Evolutionary conservation across 92 coral and sea anemone species (phyloP).

Genomic region (Meandrina meandrites): DNA sequence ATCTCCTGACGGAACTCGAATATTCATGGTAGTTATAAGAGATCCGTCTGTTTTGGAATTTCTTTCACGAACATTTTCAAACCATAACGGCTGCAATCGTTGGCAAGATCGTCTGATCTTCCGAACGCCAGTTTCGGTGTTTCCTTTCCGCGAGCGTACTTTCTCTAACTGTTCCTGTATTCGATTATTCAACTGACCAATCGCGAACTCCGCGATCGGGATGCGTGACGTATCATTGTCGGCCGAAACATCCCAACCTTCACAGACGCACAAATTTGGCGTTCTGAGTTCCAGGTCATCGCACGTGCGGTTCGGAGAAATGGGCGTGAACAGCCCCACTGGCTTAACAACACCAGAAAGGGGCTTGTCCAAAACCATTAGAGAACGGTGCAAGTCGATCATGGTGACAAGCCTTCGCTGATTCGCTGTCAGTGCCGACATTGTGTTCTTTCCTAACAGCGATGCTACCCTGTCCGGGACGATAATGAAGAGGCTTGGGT

Average conservation of each 20-base stretch:
- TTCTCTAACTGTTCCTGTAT: slow-evolving; percentile 42
- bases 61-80: slow-evolving; percentile 67
- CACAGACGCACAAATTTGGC: slow-evolving; percentile 84
- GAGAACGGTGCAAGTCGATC: slow-evolving; percentile 77
- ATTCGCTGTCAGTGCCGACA: slow-evolving; percentile 61
- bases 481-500: slow-evolving; percentile 77
- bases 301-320: slow-evolving; percentile 68
- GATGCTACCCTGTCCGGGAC: slow-evolving; percentile 69
- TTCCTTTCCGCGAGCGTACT: background rate
- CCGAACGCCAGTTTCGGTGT: background rate
- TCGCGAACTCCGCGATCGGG: slow-evolving; percentile 86
- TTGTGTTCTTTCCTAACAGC: slow-evolving; percentile 65
- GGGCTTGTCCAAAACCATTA: slow-evolving; percentile 69
- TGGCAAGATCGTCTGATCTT: slow-evolving; percentile 53
- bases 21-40: slow-evolving; percentile 64
- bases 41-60: slow-evolving; percentile 47
- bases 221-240: slow-evolving; percentile 70
- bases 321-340: slow-evolving; percentile 70
- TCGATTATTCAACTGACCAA: slow-evolving; percentile 77
- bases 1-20: slow-evolving; percentile 69
- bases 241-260: slow-evolving; percentile 88
- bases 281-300: slow-evolving; percentile 69
- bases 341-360: slow-evolving; percentile 56
- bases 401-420: slow-evolving; percentile 80
- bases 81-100: slow-evolving; percentile 53